phyloP scores from a whole-genome alignment of 53 echinoderm and acorn worm genomes.

The Apostichopus leukothele region DNA sequence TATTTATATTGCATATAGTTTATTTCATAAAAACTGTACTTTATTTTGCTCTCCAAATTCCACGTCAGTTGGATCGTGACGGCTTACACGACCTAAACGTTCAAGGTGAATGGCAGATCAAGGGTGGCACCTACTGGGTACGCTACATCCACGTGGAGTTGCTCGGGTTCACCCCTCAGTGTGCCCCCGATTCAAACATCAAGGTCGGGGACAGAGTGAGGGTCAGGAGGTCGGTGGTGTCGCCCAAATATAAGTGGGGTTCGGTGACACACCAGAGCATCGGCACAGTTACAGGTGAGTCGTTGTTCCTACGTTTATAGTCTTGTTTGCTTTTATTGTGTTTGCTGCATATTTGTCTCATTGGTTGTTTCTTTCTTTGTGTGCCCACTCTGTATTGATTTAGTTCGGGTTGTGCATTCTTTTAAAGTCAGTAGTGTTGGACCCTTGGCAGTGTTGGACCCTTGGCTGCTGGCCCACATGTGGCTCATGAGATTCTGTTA shows the following conservation, averaged over 20 bases:
- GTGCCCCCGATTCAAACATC: slow-evolving; percentile 87
- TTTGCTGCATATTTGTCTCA: not conserved
- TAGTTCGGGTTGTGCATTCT: not conserved
- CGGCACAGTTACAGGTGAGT: slow-evolving; percentile 91
- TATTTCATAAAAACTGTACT: not conserved
- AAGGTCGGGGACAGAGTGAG: slow-evolving; percentile 94
- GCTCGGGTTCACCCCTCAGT: slow-evolving; percentile 80
- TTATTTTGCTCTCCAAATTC: not conserved
- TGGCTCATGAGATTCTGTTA: no score
- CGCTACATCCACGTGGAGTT: slow-evolving; percentile 98
- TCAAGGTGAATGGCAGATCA: slow-evolving; percentile 96
- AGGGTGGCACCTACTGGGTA: slow-evolving; percentile 98
- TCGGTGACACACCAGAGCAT: slow-evolving; percentile 93
- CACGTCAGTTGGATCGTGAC: slow-evolving; percentile 81
- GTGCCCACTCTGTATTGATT: not conserved
- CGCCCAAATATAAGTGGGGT: slow-evolving; percentile 98
- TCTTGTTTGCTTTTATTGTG: not conserved
- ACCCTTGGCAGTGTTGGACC: no score
- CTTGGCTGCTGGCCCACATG: no score
- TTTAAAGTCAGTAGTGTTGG: slow-evolving; percentile 61
- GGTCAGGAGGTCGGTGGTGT: slow-evolving; percentile 71
- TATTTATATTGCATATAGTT: not conserved
- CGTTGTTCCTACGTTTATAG: not conserved
- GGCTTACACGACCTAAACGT: slow-evolving; percentile 97
- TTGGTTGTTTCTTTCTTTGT: not conserved